Evolutionary conservation across 2,797 vertebrate species (phyloP).

Genomic region (Acestrorhynchus altus): DNA sequence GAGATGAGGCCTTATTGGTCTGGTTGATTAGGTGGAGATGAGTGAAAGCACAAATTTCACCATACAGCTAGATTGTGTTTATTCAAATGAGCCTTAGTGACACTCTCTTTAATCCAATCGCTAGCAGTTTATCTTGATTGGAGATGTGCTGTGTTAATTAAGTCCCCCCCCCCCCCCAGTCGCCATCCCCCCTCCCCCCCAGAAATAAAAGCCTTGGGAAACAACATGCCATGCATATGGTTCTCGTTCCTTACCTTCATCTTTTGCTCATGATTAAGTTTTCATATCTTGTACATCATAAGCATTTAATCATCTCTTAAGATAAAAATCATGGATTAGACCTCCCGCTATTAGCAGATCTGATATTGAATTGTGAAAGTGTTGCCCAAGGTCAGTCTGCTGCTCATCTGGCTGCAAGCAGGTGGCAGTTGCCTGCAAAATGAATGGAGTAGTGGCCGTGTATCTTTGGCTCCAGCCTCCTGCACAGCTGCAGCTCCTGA

Average conservation of each 20-base stretch:
- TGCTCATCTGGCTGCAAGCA: neutral
- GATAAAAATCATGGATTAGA: conserved; percentile 42
- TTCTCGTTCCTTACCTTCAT: neutral
- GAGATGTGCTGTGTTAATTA: conserved; percentile 35
- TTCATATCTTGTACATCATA: conserved; percentile 35
- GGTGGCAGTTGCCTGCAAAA: neutral
- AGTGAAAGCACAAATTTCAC: conserved; percentile 20
- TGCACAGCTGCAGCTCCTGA: conserved; percentile 12
- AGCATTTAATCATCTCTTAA: conserved; percentile 42
- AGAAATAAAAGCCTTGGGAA: conserved; percentile 19
- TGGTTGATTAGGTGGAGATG: conserved; percentile 21
- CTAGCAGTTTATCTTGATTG: conserved; percentile 17
- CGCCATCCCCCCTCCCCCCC: neutral
- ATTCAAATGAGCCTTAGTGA: conserved; percentile 16
- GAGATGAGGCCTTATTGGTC: conserved; percentile 32
- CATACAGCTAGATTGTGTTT: neutral
- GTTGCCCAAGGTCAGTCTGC: neutral
- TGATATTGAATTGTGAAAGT: conserved; percentile 27
- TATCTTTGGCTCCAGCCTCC: neutral
- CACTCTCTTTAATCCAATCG: conserved; percentile 49
- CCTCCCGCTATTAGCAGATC: conserved; percentile 2
- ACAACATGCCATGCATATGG: neutral
- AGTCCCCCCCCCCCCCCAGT: neutral
- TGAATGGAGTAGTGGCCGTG: neutral
- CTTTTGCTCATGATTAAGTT: conserved; percentile 13